phyloP scores from a whole-genome alignment of 2,113 vertebrate genomes.

The Crotalus tigris region DNA sequence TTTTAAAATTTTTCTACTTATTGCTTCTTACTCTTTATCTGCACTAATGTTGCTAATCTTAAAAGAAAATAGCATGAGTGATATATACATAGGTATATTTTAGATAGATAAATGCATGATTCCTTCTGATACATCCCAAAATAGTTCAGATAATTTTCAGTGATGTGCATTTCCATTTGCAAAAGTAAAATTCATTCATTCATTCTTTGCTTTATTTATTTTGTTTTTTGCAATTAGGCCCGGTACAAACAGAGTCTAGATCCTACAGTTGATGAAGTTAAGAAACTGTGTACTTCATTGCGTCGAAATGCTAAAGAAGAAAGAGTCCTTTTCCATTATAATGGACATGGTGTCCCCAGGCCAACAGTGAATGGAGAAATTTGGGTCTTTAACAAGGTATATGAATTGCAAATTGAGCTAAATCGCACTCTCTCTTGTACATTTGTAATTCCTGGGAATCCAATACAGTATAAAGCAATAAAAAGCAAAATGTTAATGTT shows the following conservation, averaged over 20 bases:
- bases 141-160: background rate
- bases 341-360: slow-evolving; percentile 95
- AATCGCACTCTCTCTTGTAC: fast-evolving
- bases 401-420: background rate
- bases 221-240: slow-evolving; percentile 71
- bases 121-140: background rate
- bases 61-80: background rate
- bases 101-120: fast-evolving
- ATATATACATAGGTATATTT: background rate
- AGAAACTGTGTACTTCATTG: slow-evolving; percentile 94
- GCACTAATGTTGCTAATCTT: background rate
- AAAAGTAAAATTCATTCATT: background rate
- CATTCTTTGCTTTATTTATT: background rate
- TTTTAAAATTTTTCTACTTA: background rate
- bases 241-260: slow-evolving; percentile 98
- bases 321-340: slow-evolving; percentile 97
- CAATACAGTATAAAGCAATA: background rate
- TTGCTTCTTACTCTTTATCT: background rate
- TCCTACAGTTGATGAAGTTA: slow-evolving; percentile 96
- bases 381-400: slow-evolving; percentile 99
- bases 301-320: slow-evolving; percentile 97
- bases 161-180: background rate
- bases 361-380: slow-evolving; percentile 97
- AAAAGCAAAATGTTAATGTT: background rate
- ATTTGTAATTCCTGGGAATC: fast-evolving